Conservation (phyloP, 2,797 vertebrate genomes). For the Odontamblyopus rebecca region DNA sequence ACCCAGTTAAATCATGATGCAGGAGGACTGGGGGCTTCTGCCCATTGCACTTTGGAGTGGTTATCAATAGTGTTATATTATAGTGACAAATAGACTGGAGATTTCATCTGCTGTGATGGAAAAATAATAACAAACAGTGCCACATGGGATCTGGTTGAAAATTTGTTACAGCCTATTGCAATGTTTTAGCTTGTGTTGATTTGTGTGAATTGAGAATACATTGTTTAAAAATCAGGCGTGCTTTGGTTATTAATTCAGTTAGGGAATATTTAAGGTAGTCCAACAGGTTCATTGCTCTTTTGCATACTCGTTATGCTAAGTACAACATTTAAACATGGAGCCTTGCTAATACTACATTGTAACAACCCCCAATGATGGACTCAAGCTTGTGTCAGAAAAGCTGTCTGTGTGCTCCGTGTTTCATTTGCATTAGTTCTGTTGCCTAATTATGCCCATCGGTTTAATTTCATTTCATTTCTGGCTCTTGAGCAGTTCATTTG, state of each 20-base stretch:
- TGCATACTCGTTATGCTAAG: neutral
- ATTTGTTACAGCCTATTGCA: neutral
- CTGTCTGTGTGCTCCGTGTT: slow-evolving; percentile 63
- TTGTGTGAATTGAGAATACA: neutral
- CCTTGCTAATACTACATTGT: slow-evolving; percentile 1
- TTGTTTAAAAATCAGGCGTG: neutral
- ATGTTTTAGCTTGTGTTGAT: neutral
- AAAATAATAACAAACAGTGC: slow-evolving; percentile 21
- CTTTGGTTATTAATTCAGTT: neutral
- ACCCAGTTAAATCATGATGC: slow-evolving; percentile 12
- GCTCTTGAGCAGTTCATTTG: slow-evolving; percentile 46
- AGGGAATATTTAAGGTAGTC: neutral
- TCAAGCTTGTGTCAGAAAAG: slow-evolving; percentile 32
- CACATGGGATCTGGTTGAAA: slow-evolving; percentile 16
- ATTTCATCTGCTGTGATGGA: neutral
- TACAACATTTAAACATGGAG: slow-evolving; percentile 1
- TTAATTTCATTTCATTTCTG: slow-evolving; percentile 61
- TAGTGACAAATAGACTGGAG: neutral
- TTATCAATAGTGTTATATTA: neutral
- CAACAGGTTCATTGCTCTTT: slow-evolving; percentile 8
- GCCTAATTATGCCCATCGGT: slow-evolving; percentile 61
- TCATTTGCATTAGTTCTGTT: slow-evolving; percentile 57
- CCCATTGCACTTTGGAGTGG: slow-evolving; percentile 14
- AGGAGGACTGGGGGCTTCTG: slow-evolving; percentile 12
- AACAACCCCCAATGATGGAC: slow-evolving; percentile 18